These are phyloP conservation scores for Apistogramma diplotaenia DNA, from an alignment of 2,113 vertebrate species.

Conservation along the genomic window DNA sequence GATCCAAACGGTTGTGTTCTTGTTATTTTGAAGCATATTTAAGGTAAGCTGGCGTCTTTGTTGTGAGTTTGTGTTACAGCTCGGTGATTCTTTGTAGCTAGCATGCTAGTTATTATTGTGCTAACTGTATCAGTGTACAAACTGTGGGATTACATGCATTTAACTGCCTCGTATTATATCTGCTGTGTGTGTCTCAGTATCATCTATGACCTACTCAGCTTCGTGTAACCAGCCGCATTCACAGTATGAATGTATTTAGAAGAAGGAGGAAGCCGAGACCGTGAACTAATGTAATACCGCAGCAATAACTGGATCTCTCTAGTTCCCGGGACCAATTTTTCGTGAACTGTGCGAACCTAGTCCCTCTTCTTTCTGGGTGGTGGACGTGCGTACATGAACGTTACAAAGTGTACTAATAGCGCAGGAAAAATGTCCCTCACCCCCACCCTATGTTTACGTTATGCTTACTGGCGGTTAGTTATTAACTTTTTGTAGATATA, in stretches of 20 bases:
- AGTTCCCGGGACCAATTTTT: background rate
- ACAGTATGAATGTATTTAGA: background rate
- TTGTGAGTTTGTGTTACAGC: background rate
- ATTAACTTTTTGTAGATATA: background rate
- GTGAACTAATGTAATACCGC: background rate
- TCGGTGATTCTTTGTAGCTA: background rate
- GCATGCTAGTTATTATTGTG: background rate
- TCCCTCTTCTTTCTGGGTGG: background rate
- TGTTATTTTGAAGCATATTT: background rate
- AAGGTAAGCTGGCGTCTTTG: slow-evolving; percentile 33
- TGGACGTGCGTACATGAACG: background rate
- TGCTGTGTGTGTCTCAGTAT: background rate
- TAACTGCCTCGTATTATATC: background rate
- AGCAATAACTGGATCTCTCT: background rate
- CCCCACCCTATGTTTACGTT: background rate
- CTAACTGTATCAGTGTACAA: rapidly evolving
- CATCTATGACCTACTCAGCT: background rate
- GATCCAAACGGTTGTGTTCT: background rate
- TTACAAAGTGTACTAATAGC: background rate
- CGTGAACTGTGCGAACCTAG: background rate
- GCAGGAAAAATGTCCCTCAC: background rate
- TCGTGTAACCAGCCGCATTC: background rate
- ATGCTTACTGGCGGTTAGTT: background rate
- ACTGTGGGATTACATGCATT: background rate
- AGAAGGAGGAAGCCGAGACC: background rate